Percentiles rank a stretch among this genome's conserved stretches.
These are phyloP conservation scores for Leptatherina wallacei DNA, from an alignment of 2,797 vertebrate genomes.

Conservation along the genomic window DNA sequence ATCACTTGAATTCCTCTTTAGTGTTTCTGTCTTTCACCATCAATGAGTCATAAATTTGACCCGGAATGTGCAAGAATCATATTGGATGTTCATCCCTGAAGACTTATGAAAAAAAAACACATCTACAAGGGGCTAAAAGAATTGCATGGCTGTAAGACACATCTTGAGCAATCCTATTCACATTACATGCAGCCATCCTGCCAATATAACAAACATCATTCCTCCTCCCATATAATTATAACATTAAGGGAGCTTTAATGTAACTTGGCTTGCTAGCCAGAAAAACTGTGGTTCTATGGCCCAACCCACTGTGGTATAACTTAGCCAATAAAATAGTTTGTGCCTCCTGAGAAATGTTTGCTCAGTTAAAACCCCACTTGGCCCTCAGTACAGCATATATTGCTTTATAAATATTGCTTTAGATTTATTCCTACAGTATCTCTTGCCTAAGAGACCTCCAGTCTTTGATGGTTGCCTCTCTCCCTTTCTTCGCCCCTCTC, in stretches of 20 bases:
- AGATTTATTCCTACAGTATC: slow-evolving; percentile 58
- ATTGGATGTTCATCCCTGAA: not conserved
- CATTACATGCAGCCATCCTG: slow-evolving; percentile 30
- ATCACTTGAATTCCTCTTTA: not conserved
- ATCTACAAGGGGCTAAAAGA: not conserved
- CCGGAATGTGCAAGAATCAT: not conserved
- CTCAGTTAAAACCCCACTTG: slow-evolving; percentile 55
- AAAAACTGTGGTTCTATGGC: slow-evolving; percentile 36
- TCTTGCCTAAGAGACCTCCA: slow-evolving; percentile 61
- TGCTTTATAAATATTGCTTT: slow-evolving; percentile 56
- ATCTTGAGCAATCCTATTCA: slow-evolving; percentile 26
- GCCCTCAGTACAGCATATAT: slow-evolving; percentile 23
- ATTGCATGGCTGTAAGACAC: not conserved
- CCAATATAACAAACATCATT: slow-evolving; percentile 37
- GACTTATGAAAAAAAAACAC: not conserved
- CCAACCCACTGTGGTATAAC: slow-evolving; percentile 38
- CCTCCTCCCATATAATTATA: slow-evolving; percentile 58
- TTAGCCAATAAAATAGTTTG: slow-evolving; percentile 42
- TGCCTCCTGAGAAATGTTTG: slow-evolving; percentile 47
- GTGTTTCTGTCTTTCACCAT: not conserved
- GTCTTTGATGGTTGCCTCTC: slow-evolving; percentile 62
- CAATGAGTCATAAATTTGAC: not conserved
- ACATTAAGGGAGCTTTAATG: slow-evolving; percentile 49
- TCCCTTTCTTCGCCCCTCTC: slow-evolving; percentile 39
- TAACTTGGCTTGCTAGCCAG: slow-evolving; percentile 41